A percentile compares a stretch with the other conserved stretches of the same genome.
These are phyloP conservation scores for Bombus impatiens DNA, from an alignment of 1,140 invertebrate species.

Conservation along the genomic window DNA sequence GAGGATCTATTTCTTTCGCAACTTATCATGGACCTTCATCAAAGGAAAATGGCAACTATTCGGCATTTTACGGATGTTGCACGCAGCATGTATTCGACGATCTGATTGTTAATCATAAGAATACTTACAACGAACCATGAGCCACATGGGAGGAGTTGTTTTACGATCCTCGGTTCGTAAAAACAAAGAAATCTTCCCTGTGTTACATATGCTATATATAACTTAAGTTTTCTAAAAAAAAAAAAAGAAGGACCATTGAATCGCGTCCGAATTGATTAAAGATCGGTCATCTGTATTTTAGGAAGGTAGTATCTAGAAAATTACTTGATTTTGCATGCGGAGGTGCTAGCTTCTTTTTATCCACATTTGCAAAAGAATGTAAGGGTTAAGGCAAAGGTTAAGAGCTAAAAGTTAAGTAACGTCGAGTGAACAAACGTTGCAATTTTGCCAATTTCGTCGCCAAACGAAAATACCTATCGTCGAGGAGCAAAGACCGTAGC, in stretches of 20 bases:
- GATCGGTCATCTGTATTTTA: no score
- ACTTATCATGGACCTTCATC: neutral
- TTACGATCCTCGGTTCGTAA: no score
- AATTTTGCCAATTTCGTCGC: neutral
- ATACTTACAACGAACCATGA: neutral
- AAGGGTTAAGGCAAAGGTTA: no score
- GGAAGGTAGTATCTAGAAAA: no score
- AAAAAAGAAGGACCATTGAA: neutral
- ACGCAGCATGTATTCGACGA: conserved; percentile 8
- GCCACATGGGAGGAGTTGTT: no score
- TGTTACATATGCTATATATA: neutral
- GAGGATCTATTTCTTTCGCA: neutral
- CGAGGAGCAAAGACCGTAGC: neutral
- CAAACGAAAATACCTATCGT: neutral
- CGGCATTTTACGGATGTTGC: neutral
- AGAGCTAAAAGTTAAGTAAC: no score
- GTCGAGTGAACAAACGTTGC: no score
- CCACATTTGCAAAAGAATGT: no score
- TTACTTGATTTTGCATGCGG: no score
- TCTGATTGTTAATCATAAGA: neutral
- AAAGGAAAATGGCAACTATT: neutral
- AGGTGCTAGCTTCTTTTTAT: no score
- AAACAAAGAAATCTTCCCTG: neutral
- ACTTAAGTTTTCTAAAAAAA: neutral
- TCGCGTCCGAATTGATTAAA: neutral